phyloP scores from a whole-genome alignment of 2,797 vertebrate genomes.

The Artibeus jamaicensis region DNA sequence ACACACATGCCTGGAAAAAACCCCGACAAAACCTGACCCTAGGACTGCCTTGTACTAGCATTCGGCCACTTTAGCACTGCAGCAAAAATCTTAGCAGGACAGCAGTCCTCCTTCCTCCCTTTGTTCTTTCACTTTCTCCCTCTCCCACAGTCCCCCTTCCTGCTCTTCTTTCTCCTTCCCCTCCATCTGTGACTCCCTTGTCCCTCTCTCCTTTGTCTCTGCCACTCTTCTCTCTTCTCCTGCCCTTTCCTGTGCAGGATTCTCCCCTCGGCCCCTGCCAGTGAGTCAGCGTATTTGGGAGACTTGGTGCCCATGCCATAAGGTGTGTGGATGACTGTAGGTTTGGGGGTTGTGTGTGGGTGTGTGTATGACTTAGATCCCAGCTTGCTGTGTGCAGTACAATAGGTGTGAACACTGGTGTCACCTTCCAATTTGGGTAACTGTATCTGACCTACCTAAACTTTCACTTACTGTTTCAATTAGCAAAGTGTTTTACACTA shows the following conservation, averaged over 20 bases:
- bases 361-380: neutral
- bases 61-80: neutral
- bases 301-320: neutral
- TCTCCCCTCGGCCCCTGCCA: neutral
- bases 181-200: neutral
- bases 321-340: neutral
- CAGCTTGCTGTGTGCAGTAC: neutral
- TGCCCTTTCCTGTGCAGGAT: neutral
- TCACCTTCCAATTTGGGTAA: slow-evolving; percentile 51
- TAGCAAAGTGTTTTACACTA: slow-evolving; percentile 27
- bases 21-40: neutral
- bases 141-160: neutral
- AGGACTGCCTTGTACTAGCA: neutral
- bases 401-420: neutral
- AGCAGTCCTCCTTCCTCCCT: neutral
- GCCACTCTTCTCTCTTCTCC: neutral
- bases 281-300: neutral
- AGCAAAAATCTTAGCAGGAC: neutral
- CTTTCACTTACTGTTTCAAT: slow-evolving; percentile 49
- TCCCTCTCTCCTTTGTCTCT: neutral
- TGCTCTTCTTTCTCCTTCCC: neutral
- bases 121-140: neutral
- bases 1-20: neutral
- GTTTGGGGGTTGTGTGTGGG: neutral
- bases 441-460: slow-evolving; percentile 57